phyloP scores from a whole-genome alignment of 2,888 invertebrate genomes.

The Stenichneumon culpator region DNA sequence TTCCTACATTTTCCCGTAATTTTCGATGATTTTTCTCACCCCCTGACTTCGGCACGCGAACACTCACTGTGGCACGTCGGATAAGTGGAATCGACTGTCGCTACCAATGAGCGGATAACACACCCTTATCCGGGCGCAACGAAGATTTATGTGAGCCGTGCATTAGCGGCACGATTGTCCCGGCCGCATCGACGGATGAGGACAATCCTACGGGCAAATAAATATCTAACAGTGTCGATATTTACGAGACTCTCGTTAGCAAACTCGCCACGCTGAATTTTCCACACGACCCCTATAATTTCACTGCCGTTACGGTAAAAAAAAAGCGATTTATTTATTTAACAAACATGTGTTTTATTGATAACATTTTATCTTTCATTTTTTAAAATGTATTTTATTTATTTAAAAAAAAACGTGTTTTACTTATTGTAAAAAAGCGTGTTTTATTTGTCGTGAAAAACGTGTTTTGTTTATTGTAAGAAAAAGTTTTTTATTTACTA shows the following conservation, averaged over 20 bases:
- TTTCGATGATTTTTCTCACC: constrained; percentile 18
- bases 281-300: constrained; percentile 8
- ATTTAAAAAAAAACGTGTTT: too few relatives aligned
- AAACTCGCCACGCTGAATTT: constrained; percentile 31
- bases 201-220: constrained; percentile 39
- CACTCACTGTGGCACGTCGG: not conserved
- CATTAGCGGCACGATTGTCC: constrained; percentile 45
- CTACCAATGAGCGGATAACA: constrained; percentile 51
- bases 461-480: too few relatives aligned
- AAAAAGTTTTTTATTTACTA: too few relatives aligned
- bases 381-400: too few relatives aligned
- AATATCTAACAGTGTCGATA: constrained; percentile 22
- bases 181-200: constrained; percentile 9
- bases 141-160: constrained; percentile 54
- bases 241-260: constrained; percentile 40
- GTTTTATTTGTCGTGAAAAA: too few relatives aligned
- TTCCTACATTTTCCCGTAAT: not conserved
- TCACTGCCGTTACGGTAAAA: not conserved
- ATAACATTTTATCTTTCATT: too few relatives aligned
- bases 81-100: constrained; percentile 23
- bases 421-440: too few relatives aligned
- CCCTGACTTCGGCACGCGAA: not conserved
- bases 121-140: constrained; percentile 49
- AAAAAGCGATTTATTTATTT: too few relatives aligned
- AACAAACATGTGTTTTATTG: too few relatives aligned